Evolutionary conservation across 2,888 invertebrate species (phyloP).

Genomic region (Hydroisotoma schaefferi): DNA sequence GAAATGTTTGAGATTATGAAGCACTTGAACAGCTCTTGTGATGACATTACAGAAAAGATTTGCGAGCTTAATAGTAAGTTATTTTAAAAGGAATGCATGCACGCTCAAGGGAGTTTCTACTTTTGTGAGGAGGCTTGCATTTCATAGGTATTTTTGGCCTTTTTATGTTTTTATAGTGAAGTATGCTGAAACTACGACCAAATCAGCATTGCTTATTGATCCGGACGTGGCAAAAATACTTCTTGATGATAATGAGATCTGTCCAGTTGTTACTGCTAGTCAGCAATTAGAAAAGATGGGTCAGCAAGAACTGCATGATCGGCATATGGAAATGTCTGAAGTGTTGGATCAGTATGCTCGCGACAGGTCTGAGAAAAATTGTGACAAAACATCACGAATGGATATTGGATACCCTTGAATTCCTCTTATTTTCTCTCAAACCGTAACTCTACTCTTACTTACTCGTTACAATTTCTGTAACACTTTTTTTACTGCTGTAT

Average conservation of each 20-base stretch:
- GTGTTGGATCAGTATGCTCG: background rate
- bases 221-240: conserved; percentile 4
- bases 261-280: background rate
- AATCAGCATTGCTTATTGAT: conserved; percentile 3
- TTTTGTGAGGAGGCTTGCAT: conserved; percentile 7
- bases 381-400: too few relatives aligned
- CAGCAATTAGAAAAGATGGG: background rate
- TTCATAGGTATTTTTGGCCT: background rate
- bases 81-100: background rate
- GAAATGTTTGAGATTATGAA: conserved; percentile 24
- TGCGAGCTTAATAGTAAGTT: conserved; percentile 17
- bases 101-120: background rate
- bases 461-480: too few relatives aligned
- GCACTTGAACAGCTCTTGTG: background rate
- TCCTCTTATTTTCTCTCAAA: too few relatives aligned
- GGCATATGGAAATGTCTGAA: background rate
- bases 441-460: too few relatives aligned
- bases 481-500: too few relatives aligned
- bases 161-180: conserved; percentile 3
- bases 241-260: background rate
- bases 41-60: conserved; percentile 15
- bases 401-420: too few relatives aligned
- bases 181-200: background rate
- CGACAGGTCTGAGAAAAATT: background rate
- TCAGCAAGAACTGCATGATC: background rate